A percentile compares a stretch with the other conserved stretches of the same genome.
These are phyloP conservation scores for Dione vanillae DNA, from an alignment of 2,888 invertebrate genomes.

Conservation along the genomic window DNA sequence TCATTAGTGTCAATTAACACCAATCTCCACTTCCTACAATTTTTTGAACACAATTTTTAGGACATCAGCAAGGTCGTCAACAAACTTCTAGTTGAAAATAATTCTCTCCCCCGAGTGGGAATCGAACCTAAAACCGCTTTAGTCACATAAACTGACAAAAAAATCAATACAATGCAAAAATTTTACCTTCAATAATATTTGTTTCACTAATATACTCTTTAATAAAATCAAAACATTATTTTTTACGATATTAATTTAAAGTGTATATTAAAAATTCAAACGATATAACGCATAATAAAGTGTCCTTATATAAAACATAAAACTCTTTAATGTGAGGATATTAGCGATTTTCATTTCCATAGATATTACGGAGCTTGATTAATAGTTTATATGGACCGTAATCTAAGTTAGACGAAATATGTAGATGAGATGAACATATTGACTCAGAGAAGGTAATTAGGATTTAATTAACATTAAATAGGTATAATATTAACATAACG, in stretches of 20 bases:
- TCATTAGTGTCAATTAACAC: too few species aligned
- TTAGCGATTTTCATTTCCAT: conserved; percentile 15
- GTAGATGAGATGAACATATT: neutral
- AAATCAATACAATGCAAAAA: neutral
- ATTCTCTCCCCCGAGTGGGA: too few species aligned
- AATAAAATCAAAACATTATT: neutral
- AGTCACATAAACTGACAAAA: too few species aligned
- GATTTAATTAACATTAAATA: neutral
- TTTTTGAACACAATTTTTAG: too few species aligned
- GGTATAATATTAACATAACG: neutral
- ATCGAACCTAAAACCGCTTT: too few species aligned
- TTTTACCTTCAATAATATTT: neutral
- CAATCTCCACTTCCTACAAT: too few species aligned
- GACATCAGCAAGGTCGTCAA: too few species aligned
- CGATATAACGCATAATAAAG: neutral
- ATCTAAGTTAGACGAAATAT: neutral
- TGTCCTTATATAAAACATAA: conserved; percentile 12
- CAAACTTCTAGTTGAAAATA: too few species aligned
- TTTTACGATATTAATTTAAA: conserved; percentile 4
- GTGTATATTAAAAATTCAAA: conserved; percentile 3
- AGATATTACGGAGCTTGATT: neutral
- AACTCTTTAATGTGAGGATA: neutral
- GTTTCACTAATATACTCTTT: neutral
- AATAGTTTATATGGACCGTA: neutral
- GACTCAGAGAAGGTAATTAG: neutral